These are phyloP conservation scores for Sphyrna mokarran DNA, from an alignment of 2,113 vertebrate species.

Conservation along the genomic window DNA sequence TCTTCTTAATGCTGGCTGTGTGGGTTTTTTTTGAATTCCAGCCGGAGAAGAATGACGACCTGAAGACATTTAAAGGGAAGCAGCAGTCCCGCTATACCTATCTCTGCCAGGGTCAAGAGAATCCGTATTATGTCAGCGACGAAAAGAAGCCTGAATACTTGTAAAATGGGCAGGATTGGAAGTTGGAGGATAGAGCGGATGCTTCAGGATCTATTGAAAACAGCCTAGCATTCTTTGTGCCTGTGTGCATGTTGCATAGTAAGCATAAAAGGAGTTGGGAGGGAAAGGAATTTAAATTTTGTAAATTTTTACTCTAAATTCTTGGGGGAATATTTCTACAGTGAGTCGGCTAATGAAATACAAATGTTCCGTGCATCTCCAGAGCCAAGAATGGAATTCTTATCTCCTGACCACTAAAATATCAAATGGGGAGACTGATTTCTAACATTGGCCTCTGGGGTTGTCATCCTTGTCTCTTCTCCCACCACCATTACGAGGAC, in stretches of 20 bases:
- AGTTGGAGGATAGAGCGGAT: neutral
- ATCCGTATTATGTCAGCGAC: slow-evolving; percentile 59
- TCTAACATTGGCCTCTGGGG: neutral
- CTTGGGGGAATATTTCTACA: neutral
- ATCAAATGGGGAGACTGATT: neutral
- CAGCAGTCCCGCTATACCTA: slow-evolving; percentile 57
- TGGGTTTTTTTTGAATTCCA: slow-evolving; percentile 41
- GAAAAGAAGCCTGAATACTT: slow-evolving; percentile 42
- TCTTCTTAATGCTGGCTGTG: neutral
- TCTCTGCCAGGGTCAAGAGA: slow-evolving; percentile 64
- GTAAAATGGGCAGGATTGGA: neutral
- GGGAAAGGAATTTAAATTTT: neutral
- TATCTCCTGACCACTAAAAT: neutral
- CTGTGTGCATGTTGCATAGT: neutral
- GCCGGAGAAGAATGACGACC: slow-evolving; percentile 47
- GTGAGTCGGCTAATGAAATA: neutral
- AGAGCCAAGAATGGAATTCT: neutral
- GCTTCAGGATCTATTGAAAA: neutral
- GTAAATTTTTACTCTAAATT: neutral
- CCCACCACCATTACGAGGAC: neutral
- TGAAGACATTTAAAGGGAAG: slow-evolving; percentile 62
- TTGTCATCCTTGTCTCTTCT: neutral
- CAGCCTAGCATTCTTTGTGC: neutral
- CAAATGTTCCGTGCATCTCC: neutral
- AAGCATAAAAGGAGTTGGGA: neutral